Percentiles rank a stretch among this genome's conserved stretches.
phyloP scores from a whole-genome alignment of 2,113 vertebrate species.

The Psittacus erithacus region DNA sequence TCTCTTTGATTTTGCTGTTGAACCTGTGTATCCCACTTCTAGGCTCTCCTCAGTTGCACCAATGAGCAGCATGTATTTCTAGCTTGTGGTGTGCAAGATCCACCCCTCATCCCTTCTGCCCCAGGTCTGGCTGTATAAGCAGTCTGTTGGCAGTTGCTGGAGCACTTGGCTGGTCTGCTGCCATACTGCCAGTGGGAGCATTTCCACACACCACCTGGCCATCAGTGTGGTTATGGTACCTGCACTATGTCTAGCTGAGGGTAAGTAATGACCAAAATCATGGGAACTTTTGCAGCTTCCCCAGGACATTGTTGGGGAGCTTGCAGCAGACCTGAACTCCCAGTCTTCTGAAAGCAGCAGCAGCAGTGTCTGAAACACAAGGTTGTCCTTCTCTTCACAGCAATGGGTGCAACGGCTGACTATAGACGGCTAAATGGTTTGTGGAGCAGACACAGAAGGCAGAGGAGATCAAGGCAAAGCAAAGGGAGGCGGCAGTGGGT shows the following conservation, averaged over 20 bases:
- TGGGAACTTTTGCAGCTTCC: neutral
- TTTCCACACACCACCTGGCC: neutral
- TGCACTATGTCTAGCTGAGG: neutral
- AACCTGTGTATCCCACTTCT: neutral
- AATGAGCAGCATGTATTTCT: neutral
- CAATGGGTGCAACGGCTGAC: neutral
- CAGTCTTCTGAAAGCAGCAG: neutral
- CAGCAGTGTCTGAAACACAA: neutral
- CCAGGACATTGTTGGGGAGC: neutral
- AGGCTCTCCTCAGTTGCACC: neutral
- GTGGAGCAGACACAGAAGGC: neutral
- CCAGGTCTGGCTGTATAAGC: neutral
- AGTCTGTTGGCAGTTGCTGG: neutral
- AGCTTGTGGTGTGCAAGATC: neutral
- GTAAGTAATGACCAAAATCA: neutral
- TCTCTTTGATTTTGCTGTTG: neutral
- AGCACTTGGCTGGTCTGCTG: neutral
- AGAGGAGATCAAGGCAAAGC: neutral
- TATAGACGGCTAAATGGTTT: neutral
- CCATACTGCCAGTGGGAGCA: neutral
- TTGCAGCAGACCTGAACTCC: neutral
- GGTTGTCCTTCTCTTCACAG: neutral
- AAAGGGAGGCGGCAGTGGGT: neutral
- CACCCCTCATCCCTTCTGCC: neutral
- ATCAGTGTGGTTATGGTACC: neutral